A percentile compares a stretch with the other conserved stretches of the same genome.
These are phyloP conservation scores for Indri indri DNA, from an alignment of 2,113 vertebrate species.

Conservation along the genomic window DNA sequence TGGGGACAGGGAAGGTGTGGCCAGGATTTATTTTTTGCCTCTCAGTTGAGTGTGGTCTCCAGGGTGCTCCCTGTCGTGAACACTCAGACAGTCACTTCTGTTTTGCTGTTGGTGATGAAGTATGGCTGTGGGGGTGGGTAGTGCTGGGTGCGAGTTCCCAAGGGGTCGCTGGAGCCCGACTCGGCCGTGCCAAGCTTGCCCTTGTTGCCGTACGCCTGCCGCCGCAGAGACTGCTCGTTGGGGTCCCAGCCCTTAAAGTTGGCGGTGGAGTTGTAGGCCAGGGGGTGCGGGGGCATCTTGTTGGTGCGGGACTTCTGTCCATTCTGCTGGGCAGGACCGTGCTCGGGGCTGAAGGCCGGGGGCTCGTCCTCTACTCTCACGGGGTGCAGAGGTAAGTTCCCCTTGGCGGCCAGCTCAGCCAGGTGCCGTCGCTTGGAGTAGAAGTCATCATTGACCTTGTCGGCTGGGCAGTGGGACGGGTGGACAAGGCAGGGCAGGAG, in stretches of 20 bases:
- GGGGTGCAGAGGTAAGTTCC: conserved; percentile 93
- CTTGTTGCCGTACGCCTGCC: conserved; percentile 92
- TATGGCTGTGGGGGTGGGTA: conserved; percentile 96
- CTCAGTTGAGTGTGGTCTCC: conserved; percentile 75
- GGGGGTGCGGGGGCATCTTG: conserved; percentile 89
- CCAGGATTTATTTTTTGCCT: conserved; percentile 74
- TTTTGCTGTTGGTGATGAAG: conserved; percentile 99
- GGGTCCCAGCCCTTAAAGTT: conserved; percentile 97
- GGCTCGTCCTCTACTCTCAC: conserved; percentile 91
- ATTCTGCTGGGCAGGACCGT: conserved; percentile 88
- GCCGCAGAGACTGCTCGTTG: conserved; percentile 91
- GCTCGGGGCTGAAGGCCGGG: conserved; percentile 91
- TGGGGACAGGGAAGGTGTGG: background rate
- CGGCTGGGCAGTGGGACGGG: conserved; percentile 83
- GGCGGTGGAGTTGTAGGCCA: conserved; percentile 92
- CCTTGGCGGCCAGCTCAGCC: conserved; percentile 93
- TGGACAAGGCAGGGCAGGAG: background rate
- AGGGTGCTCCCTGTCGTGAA: conserved; percentile 9
- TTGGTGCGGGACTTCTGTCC: conserved; percentile 91
- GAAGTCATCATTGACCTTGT: conserved; percentile 95
- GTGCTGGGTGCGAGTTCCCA: conserved; percentile 92
- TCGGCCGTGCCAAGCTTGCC: conserved; percentile 90
- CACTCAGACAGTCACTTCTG: conserved; percentile 98
- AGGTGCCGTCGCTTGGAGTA: conserved; percentile 94
- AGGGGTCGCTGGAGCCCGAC: conserved; percentile 89